Percentiles rank a stretch among this genome's conserved stretches.
Evolutionary conservation across 2,888 invertebrate genomes (phyloP).

Genomic region (Lasioglossum marginatum): DNA sequence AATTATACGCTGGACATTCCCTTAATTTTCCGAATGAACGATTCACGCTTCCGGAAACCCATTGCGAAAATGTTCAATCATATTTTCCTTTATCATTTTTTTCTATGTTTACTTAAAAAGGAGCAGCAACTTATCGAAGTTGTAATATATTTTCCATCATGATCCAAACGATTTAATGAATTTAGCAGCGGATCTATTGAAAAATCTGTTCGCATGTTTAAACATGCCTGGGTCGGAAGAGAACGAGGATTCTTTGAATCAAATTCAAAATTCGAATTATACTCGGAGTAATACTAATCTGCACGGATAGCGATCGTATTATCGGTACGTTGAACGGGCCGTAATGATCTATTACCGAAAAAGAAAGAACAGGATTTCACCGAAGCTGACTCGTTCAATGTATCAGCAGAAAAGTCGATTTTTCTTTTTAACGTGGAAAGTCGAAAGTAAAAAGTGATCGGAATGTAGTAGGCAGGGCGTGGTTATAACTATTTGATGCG

Average conservation of each 20-base stretch:
- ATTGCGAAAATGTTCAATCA: too few relatives aligned
- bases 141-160: not conserved
- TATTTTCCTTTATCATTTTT: too few relatives aligned
- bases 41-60: too few relatives aligned
- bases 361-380: not conserved
- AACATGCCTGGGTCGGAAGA: constrained; percentile 92
- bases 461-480: constrained; percentile 67
- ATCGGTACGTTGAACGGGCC: not conserved
- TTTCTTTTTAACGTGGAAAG: not conserved
- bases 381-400: not conserved
- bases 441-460: constrained; percentile 9
- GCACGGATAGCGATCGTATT: not conserved
- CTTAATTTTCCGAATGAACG: too few relatives aligned
- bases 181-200: constrained; percentile 89
- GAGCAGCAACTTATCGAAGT: not conserved
- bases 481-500: constrained; percentile 62
- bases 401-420: not conserved
- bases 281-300: not conserved
- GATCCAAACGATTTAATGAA: constrained; percentile 87
- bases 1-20: too few relatives aligned
- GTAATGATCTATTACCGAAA: not conserved
- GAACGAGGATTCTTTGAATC: constrained; percentile 85
- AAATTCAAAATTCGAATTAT: not conserved
- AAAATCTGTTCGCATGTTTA: constrained; percentile 91
- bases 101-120: too few relatives aligned